These are phyloP conservation scores for Lydus trimaculatus DNA, from an alignment of 2,888 invertebrate species.

Conservation along the genomic window DNA sequence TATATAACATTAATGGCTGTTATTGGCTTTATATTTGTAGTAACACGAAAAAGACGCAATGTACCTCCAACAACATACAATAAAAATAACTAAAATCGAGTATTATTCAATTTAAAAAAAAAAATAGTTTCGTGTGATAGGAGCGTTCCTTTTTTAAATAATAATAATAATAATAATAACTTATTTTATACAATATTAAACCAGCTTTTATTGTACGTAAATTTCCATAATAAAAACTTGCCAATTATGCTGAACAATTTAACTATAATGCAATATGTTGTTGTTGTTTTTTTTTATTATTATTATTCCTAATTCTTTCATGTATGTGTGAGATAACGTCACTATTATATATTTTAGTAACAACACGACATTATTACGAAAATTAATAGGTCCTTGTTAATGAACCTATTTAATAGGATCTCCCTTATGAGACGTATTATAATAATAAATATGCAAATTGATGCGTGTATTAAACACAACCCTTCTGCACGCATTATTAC, in stretches of 20 bases:
- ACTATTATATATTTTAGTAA: conserved; percentile 7
- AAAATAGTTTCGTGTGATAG: neutral
- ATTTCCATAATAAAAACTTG: neutral
- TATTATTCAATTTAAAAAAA: neutral
- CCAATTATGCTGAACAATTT: neutral
- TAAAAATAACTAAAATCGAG: conserved; percentile 23
- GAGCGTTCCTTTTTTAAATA: neutral
- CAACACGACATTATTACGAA: conserved; percentile 18
- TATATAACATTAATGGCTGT: conserved; percentile 56
- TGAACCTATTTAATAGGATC: conserved; percentile 32
- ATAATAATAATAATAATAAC: neutral
- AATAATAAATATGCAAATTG: conserved; percentile 30
- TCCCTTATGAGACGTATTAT: conserved; percentile 27
- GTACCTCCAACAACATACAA: conserved; percentile 2
- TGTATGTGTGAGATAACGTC: conserved; percentile 3
- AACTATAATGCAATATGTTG: neutral
- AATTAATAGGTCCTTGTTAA: conserved; percentile 31
- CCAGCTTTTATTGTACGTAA: too few species aligned
- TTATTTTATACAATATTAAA: neutral
- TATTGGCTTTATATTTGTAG: conserved; percentile 39
- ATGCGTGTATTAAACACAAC: conserved; percentile 16
- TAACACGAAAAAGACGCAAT: conserved; percentile 30
- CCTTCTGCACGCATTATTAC: conserved; percentile 3
- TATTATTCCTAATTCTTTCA: too few species aligned
- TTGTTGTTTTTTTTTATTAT: neutral